phyloP scores from a whole-genome alignment of 2,797 vertebrate genomes.

The Protosalanx chinensis region DNA sequence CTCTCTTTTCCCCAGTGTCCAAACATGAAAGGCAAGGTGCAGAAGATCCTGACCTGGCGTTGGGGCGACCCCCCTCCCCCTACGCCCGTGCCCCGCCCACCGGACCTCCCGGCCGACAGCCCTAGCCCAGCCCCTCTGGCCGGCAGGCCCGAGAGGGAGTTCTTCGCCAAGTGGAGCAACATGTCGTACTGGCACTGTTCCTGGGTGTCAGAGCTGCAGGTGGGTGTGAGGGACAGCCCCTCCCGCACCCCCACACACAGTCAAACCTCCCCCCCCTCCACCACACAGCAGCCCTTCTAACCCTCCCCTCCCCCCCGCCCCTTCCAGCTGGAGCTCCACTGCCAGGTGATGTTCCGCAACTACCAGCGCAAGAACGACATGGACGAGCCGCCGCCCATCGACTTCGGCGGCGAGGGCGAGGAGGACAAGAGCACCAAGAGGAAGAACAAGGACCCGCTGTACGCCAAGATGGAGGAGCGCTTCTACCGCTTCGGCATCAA shows the following conservation, averaged over 20 bases:
- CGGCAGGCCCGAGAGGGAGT: constrained; percentile 91
- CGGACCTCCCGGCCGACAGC: constrained; percentile 78
- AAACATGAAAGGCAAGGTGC: constrained; percentile 92
- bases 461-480: constrained; percentile 90
- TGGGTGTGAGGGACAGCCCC: background rate
- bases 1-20: constrained; percentile 76
- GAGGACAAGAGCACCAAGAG: constrained; percentile 89
- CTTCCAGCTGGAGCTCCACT: constrained; percentile 89
- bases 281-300: too few species aligned
- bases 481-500: constrained; percentile 96
- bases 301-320: background rate
- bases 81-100: constrained; percentile 84
- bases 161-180: constrained; percentile 95
- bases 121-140: constrained; percentile 87
- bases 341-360: constrained; percentile 97
- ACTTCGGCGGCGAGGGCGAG: constrained; percentile 86
- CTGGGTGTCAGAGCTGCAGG: constrained; percentile 84
- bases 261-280: background rate
- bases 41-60: constrained; percentile 96
- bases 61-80: constrained; percentile 91
- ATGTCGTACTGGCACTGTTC: constrained; percentile 99
- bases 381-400: constrained; percentile 91
- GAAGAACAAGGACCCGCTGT: constrained; percentile 92
- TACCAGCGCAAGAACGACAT: constrained; percentile 98
- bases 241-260: background rate